phyloP scores from a whole-genome alignment of 2,113 vertebrate genomes.

The Phrynocephalus versicolor region DNA sequence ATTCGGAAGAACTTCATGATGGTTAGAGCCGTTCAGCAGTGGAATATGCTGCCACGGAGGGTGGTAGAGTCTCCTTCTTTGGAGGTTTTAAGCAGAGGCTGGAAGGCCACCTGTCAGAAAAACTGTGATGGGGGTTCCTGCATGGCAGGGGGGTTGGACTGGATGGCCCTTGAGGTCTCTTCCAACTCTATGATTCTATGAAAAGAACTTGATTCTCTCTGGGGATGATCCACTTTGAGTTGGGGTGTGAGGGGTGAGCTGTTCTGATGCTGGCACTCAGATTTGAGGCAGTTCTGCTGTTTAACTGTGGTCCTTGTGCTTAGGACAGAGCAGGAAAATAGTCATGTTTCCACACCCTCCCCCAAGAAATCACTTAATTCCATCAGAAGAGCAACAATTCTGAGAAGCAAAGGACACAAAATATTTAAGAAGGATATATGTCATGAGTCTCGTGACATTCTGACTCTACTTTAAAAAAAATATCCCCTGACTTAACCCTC shows the following conservation, averaged over 20 bases:
- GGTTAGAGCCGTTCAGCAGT: too few species aligned
- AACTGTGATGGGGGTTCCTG: too few species aligned
- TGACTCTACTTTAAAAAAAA: not conserved
- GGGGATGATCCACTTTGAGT: not conserved
- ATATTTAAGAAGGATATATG: slow-evolving; percentile 3
- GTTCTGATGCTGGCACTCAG: not conserved
- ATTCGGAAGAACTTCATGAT: too few species aligned
- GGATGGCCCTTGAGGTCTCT: too few species aligned
- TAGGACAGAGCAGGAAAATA: not conserved
- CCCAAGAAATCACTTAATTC: not conserved
- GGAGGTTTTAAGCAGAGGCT: too few species aligned
- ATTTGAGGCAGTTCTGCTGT: not conserved
- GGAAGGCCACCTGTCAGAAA: too few species aligned
- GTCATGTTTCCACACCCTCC: not conserved
- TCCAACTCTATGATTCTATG: too few species aligned
- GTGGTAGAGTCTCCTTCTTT: too few species aligned
- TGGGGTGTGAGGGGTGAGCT: not conserved
- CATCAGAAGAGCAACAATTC: not conserved
- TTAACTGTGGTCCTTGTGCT: not conserved
- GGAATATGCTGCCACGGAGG: too few species aligned
- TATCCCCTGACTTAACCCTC: slow-evolving; percentile 12
- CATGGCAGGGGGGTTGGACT: too few species aligned
- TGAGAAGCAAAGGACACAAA: not conserved
- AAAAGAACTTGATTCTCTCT: not conserved
- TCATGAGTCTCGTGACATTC: slow-evolving; percentile 11